A percentile compares a stretch with the other conserved stretches of the same genome.
phyloP scores from a whole-genome alignment of 2,113 vertebrate species.

The Marmota monax region DNA sequence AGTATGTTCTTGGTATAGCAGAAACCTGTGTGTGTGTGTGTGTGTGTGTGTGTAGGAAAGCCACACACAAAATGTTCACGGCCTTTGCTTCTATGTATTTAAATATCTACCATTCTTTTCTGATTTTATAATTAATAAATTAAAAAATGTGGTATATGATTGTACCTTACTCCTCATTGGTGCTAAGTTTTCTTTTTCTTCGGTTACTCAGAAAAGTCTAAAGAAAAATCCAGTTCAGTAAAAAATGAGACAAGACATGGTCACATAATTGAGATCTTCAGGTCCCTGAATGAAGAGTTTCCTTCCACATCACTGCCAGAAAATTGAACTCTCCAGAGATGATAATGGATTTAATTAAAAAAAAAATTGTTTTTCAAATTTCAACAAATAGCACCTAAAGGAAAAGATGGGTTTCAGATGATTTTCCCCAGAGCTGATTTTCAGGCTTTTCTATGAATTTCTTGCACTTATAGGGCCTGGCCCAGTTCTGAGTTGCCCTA shows the following conservation, averaged over 20 bases:
- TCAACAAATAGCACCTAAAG: background rate
- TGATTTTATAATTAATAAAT: background rate
- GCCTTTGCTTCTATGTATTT: background rate
- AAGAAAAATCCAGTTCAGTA: background rate
- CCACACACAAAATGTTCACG: background rate
- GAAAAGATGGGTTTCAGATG: background rate
- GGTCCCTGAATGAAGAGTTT: background rate
- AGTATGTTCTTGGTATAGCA: accelerated
- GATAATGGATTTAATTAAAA: background rate
- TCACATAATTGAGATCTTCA: background rate
- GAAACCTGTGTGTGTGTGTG: background rate
- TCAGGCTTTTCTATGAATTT: background rate
- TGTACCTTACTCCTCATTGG: background rate
- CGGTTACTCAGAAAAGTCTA: background rate
- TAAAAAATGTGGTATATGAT: background rate
- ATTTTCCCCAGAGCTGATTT: background rate
- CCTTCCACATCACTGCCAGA: background rate
- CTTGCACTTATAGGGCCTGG: background rate
- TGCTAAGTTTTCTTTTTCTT: background rate
- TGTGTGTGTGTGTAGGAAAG: background rate
- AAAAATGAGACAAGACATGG: background rate
- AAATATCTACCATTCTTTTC: background rate
- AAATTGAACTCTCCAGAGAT: background rate
- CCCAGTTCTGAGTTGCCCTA: background rate
- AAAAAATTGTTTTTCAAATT: background rate